phyloP scores from a whole-genome alignment of 1,140 invertebrate genomes.

The Rhagoletis zephyria region DNA sequence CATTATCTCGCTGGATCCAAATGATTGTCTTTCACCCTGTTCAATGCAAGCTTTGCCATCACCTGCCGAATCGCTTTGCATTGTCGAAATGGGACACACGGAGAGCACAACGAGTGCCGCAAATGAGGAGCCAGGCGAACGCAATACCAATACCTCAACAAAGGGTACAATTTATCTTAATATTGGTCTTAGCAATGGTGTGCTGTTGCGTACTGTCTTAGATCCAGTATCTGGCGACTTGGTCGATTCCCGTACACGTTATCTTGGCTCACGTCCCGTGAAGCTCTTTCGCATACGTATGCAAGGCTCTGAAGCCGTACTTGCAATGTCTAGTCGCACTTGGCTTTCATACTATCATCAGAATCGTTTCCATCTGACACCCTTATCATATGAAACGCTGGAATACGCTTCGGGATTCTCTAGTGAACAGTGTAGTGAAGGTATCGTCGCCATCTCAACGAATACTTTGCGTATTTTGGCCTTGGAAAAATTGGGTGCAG shows the following conservation, averaged over 20 bases:
- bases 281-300: constrained; percentile 96
- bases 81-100: constrained; percentile 88
- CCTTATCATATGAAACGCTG: constrained; percentile 94
- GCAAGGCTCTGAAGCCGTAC: constrained; percentile 95
- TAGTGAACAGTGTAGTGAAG: constrained; percentile 97
- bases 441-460: constrained; percentile 98
- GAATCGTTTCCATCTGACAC: constrained; percentile 95
- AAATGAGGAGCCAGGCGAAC: constrained; percentile 74
- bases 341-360: constrained; percentile 99
- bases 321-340: constrained; percentile 97
- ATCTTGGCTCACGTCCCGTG: constrained; percentile 94
- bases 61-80: constrained; percentile 95
- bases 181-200: constrained; percentile 98
- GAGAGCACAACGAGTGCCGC: constrained; percentile 70
- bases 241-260: constrained; percentile 95
- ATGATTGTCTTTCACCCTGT: constrained; percentile 91
- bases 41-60: constrained; percentile 98
- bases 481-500: constrained; percentile 96
- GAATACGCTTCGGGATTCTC: constrained; percentile 95
- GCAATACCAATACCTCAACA: constrained; percentile 69
- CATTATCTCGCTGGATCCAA: constrained; percentile 97
- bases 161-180: constrained; percentile 92
- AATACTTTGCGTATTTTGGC: constrained; percentile 98
- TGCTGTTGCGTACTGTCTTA: constrained; percentile 92
- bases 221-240: constrained; percentile 97